Base-by-base conservation (phyloP, 2,888 invertebrate species). In the Papilio protenor region DNA sequence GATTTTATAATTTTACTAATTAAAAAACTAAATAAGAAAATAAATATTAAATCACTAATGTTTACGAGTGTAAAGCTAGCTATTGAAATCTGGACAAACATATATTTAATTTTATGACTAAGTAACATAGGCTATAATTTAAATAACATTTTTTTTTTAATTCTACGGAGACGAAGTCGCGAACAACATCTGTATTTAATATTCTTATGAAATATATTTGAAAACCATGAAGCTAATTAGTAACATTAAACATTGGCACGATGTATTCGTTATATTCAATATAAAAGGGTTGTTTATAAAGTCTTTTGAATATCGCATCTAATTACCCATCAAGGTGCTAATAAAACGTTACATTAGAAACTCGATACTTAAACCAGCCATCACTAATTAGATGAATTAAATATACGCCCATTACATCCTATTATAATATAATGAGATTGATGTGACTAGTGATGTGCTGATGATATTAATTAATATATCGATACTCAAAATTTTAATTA, bases 301-400 rank as follows among this genome's bases (percentile, higher is more conserved):
- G n/a, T 4, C 6, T 69, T 70, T 49, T 52, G 16, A 49, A 71
- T 47, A 49, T 45, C 61, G 77, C 47, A 40, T n/a, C 16, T 47
- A 59, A 59, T 57, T 57, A 45, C 3, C 12, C 61, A 45, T 72
- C 61, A 73, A 64, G 3, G 11, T 61, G 64, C 72, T 66, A 69
- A 57, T 73, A 16, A 66, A 45, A 69, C 59, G 76, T 73, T 66
- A 78, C 76, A 69, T 76, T 73, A 69, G 69, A 69, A 73, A 76
- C 69, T 40, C 33, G 59, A 76, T 76, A 78, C 49, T 73, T 78
- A 76, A 73, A 59, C 61, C 76, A 76, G 69, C 73, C 73, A 27
- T 57, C 75, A 73, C 77, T 81, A 81, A 81, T 79, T 77, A 79
- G 75, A 76, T 75, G 76, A 80, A 81, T 81, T 79, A 73, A 79